Base-by-base conservation (phyloP, 2,888 invertebrate genomes). In the Agapostemon virescens region DNA sequence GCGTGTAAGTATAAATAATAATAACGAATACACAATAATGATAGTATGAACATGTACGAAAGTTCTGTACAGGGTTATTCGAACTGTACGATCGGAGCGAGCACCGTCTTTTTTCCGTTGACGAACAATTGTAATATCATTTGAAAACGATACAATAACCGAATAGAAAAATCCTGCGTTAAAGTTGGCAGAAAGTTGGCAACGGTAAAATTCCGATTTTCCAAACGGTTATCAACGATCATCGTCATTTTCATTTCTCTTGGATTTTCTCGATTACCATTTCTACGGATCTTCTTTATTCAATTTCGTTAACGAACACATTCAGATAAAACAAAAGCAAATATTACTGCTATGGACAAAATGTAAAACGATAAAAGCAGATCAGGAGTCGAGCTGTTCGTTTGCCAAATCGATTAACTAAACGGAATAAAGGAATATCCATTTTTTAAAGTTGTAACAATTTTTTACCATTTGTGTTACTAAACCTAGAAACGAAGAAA, bases 51-150 rank as follows among this genome's bases (percentile, higher is more conserved):
- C 55, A 80, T 70, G 61, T 74, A 58, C 66, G 69, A 40, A 55
- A 88, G 88, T 82, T 81, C n/a, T 74, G 84, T 79, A 73, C 74
- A 82, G 74, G 69, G 67, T 71, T 49, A 40, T 78, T 72, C 58
- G 9, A 78, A 81, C 15, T 38, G 2, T 5, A 30, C 64, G 75
- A 72, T 79, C 72, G 77, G 70, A 79, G 33, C 7, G 20, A 45
- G 30, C 15, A 36, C 30, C 13, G n/a, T 71, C 58, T 20, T 45
- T 33, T 17, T 61, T 70, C 40, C 55, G 58, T 67, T n/a, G 38
- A 55, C 40, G n/a, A 42, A 45, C 3, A 36, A 26, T 33, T 42
- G 36, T 20, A 52, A 17, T 4, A 55, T 20, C 13, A 36, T 69
- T 30, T n/a, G 30, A 52, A 49, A 66, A 17, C 20, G 3, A 67